Base-by-base conservation (phyloP, 2,888 invertebrate species). In the Eueremaeus valkanovi region DNA sequence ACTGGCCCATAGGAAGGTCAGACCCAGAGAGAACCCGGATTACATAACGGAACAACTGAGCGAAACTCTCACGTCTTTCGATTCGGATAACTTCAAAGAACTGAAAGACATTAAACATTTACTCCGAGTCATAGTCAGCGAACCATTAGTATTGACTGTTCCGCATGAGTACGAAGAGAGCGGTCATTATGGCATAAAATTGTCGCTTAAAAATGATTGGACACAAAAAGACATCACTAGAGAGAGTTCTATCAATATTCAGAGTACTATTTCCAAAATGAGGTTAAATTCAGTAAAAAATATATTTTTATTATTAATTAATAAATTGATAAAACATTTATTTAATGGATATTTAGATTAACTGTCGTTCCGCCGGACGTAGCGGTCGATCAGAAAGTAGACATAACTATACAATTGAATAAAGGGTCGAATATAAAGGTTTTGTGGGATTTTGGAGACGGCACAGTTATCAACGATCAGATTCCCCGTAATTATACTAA, bases 371-470 rank as follows among this genome's bases (percentile, higher is more conserved):
- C 80, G 24, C 78, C 77, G 24, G 78, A 80, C 75, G 78, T 76
- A 5, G 77, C 80, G 8, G 78, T 79, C 5, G 78, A 75, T 11
- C 76, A 78, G 49, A 77, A 78, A 74, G 79, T 80, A 3, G 78
- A 76, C 5, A 79, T 80, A 40, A 77, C 77, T 33, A 78, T 80
- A n/a, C 78, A 76, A 58, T 75, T 81, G 27, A 78, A 77, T 74
- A 78, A 78, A 49, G 81, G 81, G 27, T 78, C 78, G 1, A 77
- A 79, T 75, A 79, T 81, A 36, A 78, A 79, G 58, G 63, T 80
- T 16, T 61, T 77, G 6, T 80, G 80, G 80, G 79, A 80, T 55
- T 80, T 79, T 61, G 80, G 80, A 8, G 80, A 80, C 77, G 80
- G 79, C 11, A 76, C 76, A 45, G 75, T 75, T n/a, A 75, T 77